These are phyloP conservation scores for Pollenia amentaria DNA, from an alignment of 2,888 invertebrate genomes.

Conservation along the genomic window DNA sequence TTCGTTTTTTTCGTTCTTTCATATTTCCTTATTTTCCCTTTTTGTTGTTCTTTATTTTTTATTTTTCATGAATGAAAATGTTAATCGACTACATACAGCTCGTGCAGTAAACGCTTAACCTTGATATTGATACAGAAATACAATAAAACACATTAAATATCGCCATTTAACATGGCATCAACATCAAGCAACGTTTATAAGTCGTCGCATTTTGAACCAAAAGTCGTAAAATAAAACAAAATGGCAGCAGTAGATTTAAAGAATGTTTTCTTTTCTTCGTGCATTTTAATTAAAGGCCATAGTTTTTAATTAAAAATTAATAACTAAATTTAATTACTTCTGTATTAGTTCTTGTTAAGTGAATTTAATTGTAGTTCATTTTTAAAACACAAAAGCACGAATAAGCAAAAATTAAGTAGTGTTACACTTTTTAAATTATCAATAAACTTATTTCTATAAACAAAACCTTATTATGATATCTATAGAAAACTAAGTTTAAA, in stretches of 20 bases:
- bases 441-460: neutral
- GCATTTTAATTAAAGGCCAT: neutral
- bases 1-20: neutral
- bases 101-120: constrained; percentile 37
- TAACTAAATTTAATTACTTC: constrained; percentile 28
- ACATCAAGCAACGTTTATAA: neutral
- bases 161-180: constrained; percentile 32
- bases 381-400: neutral
- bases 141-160: constrained; percentile 26
- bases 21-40: neutral
- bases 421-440: constrained; percentile 2
- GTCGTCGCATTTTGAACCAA: constrained; percentile 11
- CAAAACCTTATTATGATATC: no score
- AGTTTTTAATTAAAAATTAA: constrained; percentile 30
- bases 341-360: neutral
- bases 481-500: no score
- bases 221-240: neutral
- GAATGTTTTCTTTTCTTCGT: constrained; percentile 9
- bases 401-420: neutral
- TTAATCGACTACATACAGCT: neutral
- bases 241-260: constrained; percentile 2
- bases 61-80: constrained; percentile 46
- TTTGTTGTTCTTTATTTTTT: neutral
- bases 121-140: constrained; percentile 51
- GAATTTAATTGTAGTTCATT: constrained; percentile 14